Base-by-base conservation (phyloP, 2,797 vertebrate species). In the Sebastes miniatus region DNA sequence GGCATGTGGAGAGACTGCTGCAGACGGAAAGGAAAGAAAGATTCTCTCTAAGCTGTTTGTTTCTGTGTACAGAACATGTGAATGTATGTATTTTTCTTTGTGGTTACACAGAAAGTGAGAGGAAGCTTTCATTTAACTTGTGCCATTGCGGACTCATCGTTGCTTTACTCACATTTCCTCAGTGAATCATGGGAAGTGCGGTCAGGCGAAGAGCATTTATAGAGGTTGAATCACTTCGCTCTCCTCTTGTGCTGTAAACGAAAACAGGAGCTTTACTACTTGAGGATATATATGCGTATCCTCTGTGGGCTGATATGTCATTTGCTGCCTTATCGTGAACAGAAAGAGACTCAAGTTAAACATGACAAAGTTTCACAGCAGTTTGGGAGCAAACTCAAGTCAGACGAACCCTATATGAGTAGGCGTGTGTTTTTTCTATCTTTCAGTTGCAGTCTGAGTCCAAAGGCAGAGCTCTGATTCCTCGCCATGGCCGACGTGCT, bases 401-500 rank as follows among this genome's bases (percentile, higher is more conserved):
- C 39, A 8, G 8, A 57, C 32, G 34, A 64, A 29, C 47, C 43
- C 20, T 36, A 11, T 4, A 12, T 6, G 11, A 75, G 11, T 2
- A 2, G 54, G n/a, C 13, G 27, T 64, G 8, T 77, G 34, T 57
- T 57, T 74, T 74, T 68, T 68, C 4, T 70, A 22, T 77, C 50
- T 81, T 80, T 54, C 72, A 82, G 82, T 81, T 81, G 47, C 59
- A 24, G 69, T 64, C 73, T 12, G 71, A 82, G 69, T 57, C 39
- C 73, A 57, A 81, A 75, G 81, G 63, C 84, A 57, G 73, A 87
- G n/a, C 64, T 70, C 79, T 62, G 81, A 91, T 56, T 65, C 79
- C 66, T 77, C 16, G 54, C 80, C 90, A 96, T 96, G 96, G 95
- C 95, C 1, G 95, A 96, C 56, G 94, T 96, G 79, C 87, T 95